Evolutionary conservation across 2,797 vertebrate genomes (phyloP).

Genomic region (Lepus oiostolus): DNA sequence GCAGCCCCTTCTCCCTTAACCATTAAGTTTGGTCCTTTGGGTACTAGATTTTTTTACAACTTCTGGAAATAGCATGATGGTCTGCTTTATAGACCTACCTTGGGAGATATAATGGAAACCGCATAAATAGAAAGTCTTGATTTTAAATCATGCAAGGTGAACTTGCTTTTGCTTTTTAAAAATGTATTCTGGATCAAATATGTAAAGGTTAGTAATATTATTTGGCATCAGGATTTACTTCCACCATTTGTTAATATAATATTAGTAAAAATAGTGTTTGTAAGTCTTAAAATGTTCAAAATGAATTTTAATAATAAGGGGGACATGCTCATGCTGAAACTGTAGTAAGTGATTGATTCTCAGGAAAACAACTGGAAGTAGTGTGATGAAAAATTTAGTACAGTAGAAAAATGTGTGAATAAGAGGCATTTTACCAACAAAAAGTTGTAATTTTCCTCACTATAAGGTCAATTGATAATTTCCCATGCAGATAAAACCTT

Average conservation of each 20-base stretch:
- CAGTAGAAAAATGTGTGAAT: not conserved
- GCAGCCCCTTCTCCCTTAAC: not conserved
- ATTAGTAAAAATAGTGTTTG: not conserved
- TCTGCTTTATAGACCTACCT: not conserved
- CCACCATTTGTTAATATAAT: not conserved
- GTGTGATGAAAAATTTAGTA: conserved; percentile 13
- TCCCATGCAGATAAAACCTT: not conserved
- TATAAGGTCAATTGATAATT: not conserved
- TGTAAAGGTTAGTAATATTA: not conserved
- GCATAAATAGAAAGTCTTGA: not conserved
- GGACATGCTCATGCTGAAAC: not conserved
- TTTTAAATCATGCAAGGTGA: conserved; percentile 20
- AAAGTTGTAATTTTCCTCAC: not conserved
- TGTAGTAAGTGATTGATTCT: not conserved
- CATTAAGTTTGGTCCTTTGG: not conserved
- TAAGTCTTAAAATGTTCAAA: conserved; percentile 18
- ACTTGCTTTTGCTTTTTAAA: not conserved
- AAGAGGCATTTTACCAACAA: conserved; percentile 3
- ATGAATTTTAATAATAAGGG: not conserved
- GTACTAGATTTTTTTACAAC: not conserved
- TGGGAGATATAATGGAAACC: not conserved
- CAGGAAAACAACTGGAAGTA: conserved; percentile 35
- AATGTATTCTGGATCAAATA: not conserved
- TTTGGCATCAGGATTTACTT: conserved; percentile 34
- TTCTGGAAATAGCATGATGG: not conserved